phyloP scores from a whole-genome alignment of 2,888 invertebrate species.

The Neoscelio sp. region DNA sequence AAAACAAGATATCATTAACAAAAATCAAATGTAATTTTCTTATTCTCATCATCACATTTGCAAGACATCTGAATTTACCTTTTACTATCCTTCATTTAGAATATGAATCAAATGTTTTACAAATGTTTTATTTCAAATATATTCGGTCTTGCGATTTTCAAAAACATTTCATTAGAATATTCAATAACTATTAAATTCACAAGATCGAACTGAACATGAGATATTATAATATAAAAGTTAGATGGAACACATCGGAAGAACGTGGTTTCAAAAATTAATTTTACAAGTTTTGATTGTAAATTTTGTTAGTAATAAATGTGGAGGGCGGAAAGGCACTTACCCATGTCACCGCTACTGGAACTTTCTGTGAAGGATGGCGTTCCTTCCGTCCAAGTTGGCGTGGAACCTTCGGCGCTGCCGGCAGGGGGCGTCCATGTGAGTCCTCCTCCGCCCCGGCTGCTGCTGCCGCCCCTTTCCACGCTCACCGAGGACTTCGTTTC shows the following conservation, averaged over 20 bases:
- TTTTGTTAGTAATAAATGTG: constrained; percentile 74
- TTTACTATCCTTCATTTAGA: too few relatives aligned
- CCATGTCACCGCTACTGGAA: constrained; percentile 95
- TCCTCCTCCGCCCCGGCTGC: constrained; percentile 84
- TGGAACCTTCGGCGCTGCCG: constrained; percentile 92
- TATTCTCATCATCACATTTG: constrained; percentile 13
- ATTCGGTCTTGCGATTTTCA: background rate
- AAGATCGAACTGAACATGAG: too few relatives aligned
- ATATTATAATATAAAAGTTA: too few relatives aligned
- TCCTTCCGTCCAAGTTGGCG: constrained; percentile 99
- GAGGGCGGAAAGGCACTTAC: constrained; percentile 84
- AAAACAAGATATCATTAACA: constrained; percentile 49
- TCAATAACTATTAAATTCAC: too few relatives aligned
- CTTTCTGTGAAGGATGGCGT: constrained; percentile 99
- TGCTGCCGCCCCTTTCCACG: constrained; percentile 86
- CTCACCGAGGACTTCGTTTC: constrained; percentile 86
- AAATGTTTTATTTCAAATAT: too few relatives aligned
- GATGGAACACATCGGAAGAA: constrained; percentile 2
- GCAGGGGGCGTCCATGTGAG: constrained; percentile 92
- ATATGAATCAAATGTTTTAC: too few relatives aligned
- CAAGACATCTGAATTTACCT: too few relatives aligned
- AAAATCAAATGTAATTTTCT: constrained; percentile 1
- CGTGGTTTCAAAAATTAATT: too few relatives aligned
- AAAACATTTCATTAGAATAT: too few relatives aligned
- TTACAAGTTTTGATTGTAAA: too few relatives aligned